Percentiles rank a stretch among this genome's conserved stretches.
Conservation (phyloP, 2,888 invertebrate genomes). For the Strigamia maritima region DNA sequence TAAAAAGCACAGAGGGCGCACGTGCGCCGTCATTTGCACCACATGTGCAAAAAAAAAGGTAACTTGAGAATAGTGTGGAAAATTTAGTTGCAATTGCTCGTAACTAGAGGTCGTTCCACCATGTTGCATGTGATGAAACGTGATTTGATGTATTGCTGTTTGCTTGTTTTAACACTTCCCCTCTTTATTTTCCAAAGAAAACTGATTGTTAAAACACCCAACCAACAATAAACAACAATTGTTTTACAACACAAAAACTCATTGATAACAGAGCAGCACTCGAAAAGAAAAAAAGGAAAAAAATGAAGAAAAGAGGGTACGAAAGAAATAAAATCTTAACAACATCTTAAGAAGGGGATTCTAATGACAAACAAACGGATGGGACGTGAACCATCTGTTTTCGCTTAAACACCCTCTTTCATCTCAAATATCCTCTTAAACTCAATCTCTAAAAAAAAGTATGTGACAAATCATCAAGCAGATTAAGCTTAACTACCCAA, state of each 20-base stretch:
- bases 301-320: neutral
- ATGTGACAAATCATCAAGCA: neutral
- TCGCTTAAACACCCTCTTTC: conserved; percentile 23
- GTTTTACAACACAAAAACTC: conserved; percentile 21
- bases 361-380: conserved; percentile 27
- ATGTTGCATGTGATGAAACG: conserved; percentile 11
- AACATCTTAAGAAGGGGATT: conserved; percentile 13
- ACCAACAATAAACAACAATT: conserved; percentile 27
- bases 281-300: neutral
- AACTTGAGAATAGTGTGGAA: conserved; percentile 20
- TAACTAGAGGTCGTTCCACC: conserved; percentile 23
- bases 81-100: conserved; percentile 15
- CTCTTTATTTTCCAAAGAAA: neutral
- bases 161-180: neutral
- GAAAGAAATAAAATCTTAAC: neutral
- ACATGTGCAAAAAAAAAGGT: conserved; percentile 13
- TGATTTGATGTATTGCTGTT: neutral
- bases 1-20: neutral
- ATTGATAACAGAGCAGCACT: neutral
- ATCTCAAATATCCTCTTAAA: conserved; percentile 6
- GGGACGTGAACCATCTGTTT: conserved; percentile 29
- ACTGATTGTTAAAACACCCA: conserved; percentile 18
- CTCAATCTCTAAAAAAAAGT: neutral
- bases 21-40: conserved; percentile 12
- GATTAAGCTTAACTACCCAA: conserved; percentile 8